These are phyloP conservation scores for Meandrina meandrites DNA, from an alignment of 92 coral and sea anemone species.

Conservation along the genomic window DNA sequence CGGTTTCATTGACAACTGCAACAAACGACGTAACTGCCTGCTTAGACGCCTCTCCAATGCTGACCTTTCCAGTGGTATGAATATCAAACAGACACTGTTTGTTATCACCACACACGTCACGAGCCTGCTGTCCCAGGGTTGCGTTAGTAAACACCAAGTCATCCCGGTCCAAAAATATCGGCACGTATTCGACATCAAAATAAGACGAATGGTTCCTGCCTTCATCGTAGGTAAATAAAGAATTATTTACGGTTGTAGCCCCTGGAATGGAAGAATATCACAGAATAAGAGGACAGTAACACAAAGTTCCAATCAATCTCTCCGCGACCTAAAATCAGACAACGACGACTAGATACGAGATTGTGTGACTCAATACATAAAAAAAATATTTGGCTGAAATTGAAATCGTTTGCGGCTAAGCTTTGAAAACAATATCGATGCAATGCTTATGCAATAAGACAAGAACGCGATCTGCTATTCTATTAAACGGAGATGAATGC, in stretches of 20 bases:
- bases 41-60: slow-evolving; percentile 60
- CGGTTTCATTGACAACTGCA: slow-evolving; percentile 50
- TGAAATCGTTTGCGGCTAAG: no score
- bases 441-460: no score
- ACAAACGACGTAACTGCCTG: slow-evolving; percentile 23
- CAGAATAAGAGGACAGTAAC: neutral
- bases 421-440: no score
- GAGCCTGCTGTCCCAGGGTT: slow-evolving; percentile 49
- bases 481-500: neutral
- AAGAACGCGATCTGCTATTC: neutral
- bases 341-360: no score
- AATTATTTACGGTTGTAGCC: slow-evolving; percentile 37
- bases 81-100: slow-evolving; percentile 70
- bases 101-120: slow-evolving; percentile 47
- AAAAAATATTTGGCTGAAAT: no score
- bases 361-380: no score
- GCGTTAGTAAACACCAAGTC: slow-evolving; percentile 40
- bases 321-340: no score
- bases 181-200: slow-evolving; percentile 49
- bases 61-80: slow-evolving; percentile 63
- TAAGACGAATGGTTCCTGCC: slow-evolving; percentile 42
- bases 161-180: slow-evolving; percentile 53
- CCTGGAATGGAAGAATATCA: slow-evolving; percentile 26
- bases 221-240: slow-evolving; percentile 56
- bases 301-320: no score